phyloP scores from a whole-genome alignment of 2,888 invertebrate genomes.

The Eretmocerus hayati region DNA sequence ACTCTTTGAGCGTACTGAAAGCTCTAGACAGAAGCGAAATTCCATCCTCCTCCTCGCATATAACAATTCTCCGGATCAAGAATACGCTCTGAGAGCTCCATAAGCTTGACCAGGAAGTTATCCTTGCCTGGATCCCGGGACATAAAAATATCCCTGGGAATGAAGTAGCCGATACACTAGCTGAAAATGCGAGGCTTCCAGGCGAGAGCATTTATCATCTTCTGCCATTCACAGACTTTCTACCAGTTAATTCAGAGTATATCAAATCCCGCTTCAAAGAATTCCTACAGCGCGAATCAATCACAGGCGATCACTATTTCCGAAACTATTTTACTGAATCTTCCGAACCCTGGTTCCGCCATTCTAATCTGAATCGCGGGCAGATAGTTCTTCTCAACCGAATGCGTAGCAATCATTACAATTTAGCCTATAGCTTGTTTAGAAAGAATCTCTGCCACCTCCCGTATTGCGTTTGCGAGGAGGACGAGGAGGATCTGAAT shows the following conservation, averaged over 20 bases:
- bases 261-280: too few species aligned
- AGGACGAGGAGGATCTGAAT: not conserved
- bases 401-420: not conserved
- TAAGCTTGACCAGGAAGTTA: not conserved
- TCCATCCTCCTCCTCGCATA: not conserved
- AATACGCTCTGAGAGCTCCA: not conserved
- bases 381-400: too few species aligned
- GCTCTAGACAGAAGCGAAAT: not conserved
- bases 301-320: too few species aligned
- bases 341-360: too few species aligned
- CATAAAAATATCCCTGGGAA: not conserved
- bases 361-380: too few species aligned
- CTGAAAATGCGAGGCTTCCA: not conserved
- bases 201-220: too few species aligned
- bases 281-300: too few species aligned
- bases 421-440: not conserved
- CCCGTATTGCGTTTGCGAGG: not conserved
- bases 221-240: too few species aligned
- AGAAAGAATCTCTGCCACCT: not conserved
- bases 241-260: too few species aligned
- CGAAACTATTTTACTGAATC: too few species aligned
- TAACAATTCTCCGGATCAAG: not conserved
- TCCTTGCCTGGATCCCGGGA: constrained; percentile 1
- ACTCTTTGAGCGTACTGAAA: not conserved
- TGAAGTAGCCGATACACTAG: not conserved